Base-by-base conservation (phyloP, 2,797 vertebrate species). In the Halcyon smyrnensis region DNA sequence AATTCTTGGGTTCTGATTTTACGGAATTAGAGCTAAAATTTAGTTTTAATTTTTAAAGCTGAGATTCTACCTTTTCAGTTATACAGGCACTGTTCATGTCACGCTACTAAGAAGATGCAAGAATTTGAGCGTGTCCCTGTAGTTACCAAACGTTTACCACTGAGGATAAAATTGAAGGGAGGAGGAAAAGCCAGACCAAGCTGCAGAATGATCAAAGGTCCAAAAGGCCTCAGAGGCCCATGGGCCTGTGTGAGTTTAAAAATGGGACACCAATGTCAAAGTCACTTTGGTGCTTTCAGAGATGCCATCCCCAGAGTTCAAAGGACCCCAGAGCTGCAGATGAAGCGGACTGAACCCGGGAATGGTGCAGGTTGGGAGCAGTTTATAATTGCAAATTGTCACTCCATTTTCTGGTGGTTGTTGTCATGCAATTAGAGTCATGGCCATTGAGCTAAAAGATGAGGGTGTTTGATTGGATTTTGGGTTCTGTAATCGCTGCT, bases 131-230 rank as follows among this genome's bases (percentile, higher is more conserved):
- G 0, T 27, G 15, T 19, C 37, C 54, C 36, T 81, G 43, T 78
- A 62, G 84, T 89, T 84, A 32, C 28, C 90, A 85, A 89, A 73
- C 0, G 1, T 84, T 84, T 93, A 43, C 60, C 0, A 0, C 67
- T 60, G 70, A 78, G 50, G 84, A 39, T 97, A 93, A 94, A 96
- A 95, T 78, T 90, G 89, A 59, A 95, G 85, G 95, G 93, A 95
- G 94, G 93, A 93, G 85, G 30, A 88, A 90, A 75, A 88, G 43
- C 62, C 65, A 75, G 50, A 50, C 30, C 9, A 24, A 94, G 79
- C 53, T 3, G 2, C 34, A 78, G 57, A 18, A 89, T 86, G 80
- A 95, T 96, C 91, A 94, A 90, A 96, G 90, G 89, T 95, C 91
- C 73, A 37, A 71, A 92, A 92, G 84, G 65, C 93, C 84, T 96